These are phyloP conservation scores for Hyposoter dolosus DNA, from an alignment of 2,888 invertebrate genomes.

Conservation along the genomic window DNA sequence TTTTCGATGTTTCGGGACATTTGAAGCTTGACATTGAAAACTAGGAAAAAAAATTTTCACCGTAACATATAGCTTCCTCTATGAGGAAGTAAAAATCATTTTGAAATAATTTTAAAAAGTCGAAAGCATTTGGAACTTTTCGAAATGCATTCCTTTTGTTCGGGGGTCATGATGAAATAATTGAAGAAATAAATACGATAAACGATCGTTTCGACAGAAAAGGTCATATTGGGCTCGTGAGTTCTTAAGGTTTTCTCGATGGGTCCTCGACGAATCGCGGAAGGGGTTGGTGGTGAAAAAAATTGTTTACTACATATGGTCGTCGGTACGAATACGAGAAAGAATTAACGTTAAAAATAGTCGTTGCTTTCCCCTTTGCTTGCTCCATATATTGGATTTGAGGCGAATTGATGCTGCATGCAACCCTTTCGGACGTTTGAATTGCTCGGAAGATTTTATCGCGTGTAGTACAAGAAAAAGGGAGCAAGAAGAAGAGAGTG, in stretches of 20 bases:
- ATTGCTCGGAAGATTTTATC: constrained; percentile 61
- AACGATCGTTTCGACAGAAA: constrained; percentile 18
- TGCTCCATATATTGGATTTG: constrained; percentile 4
- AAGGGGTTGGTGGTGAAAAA: constrained; percentile 53
- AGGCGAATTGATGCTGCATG: constrained; percentile 27
- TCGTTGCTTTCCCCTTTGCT: constrained; percentile 36
- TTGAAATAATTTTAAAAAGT: not conserved
- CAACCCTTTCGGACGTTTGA: constrained; percentile 59
- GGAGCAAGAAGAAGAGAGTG: constrained; percentile 23
- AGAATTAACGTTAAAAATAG: constrained; percentile 44
- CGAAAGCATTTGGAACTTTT: not conserved
- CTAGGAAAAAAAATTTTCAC: too few relatives aligned
- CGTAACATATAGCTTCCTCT: too few relatives aligned
- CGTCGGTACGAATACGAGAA: constrained; percentile 41
- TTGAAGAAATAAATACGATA: not conserved
- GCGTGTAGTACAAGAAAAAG: constrained; percentile 18
- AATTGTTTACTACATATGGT: constrained; percentile 51
- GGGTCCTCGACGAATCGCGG: constrained; percentile 55
- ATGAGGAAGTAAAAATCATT: too few relatives aligned
- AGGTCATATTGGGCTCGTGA: not conserved
- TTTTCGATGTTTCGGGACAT: too few relatives aligned
- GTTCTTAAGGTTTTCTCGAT: constrained; percentile 6
- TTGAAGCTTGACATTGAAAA: too few relatives aligned
- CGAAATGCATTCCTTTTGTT: too few relatives aligned
- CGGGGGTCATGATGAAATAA: constrained; percentile 1